Base-by-base conservation (phyloP, 2,888 invertebrate genomes). In the Thereva unica region DNA sequence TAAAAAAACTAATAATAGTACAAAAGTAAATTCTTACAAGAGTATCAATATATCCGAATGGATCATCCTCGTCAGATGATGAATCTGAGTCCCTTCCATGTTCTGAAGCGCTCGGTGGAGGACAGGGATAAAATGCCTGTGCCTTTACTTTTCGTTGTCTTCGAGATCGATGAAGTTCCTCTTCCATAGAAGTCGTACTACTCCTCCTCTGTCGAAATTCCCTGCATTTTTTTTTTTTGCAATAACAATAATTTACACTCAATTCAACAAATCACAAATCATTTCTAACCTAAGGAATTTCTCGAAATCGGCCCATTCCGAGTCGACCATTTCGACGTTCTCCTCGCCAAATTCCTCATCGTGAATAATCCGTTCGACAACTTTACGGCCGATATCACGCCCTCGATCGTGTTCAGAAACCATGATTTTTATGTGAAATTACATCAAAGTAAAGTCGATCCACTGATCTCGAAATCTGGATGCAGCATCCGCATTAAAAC, bases 281-380 rank as follows among this genome's bases (percentile, higher is more conserved):
- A 10, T 45, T 45, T 56, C 56, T 37, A 64, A 73, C 73, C 73
- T 73, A 45, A 73, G 68, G 69, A 78, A 78, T 70, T 77, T 78
- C 72, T 80, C 81, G 69, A 80, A 80, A 70, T 80, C 81, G 4
- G 79, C 80, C 80, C 80, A 80, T 71, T 80, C 81, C 44, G 80
- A 78, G 71, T 80, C 80, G 64, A 80, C 76, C 71, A 76, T 69
- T 68, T 80, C 80, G 55, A 79, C 80, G 73, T 80, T 80, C 71
- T 80, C 80, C 71, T 80, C 80, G 63, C 79, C 80, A 73, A 79
- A 78, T 68, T 80, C 80, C 72, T 78, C 80, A 73, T 80, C 79
- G 71, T 79, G 79, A 68, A 78, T 77, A 53, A 78, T 76, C 35
- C 77, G 73, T 71, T 76, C 78, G 67, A 73, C 71, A 55, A 72